Conservation (phyloP, 2,113 vertebrate genomes). For the Lamprotornis superbus region DNA sequence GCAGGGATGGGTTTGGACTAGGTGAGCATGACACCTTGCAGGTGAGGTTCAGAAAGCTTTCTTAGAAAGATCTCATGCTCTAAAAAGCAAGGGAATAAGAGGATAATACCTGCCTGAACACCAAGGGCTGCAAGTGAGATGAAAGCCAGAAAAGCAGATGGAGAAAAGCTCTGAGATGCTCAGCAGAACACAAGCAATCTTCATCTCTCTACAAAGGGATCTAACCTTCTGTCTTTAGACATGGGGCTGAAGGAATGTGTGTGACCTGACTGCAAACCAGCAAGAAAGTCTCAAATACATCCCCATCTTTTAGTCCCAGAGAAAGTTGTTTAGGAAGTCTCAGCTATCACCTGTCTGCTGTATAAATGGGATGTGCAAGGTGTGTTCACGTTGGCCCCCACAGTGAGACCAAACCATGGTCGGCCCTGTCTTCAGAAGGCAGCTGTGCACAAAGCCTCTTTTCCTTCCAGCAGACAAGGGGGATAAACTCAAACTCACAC, state of each 20-base stretch:
- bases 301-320: neutral
- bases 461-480: neutral
- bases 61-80: neutral
- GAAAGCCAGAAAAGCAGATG: neutral
- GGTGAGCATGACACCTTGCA: neutral
- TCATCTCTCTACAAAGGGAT: neutral
- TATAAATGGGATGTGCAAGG: neutral
- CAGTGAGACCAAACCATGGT: neutral
- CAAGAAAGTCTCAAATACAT: neutral
- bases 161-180: neutral
- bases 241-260: neutral
- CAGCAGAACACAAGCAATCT: neutral
- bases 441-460: neutral
- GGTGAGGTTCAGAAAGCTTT: neutral
- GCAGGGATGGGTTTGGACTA: neutral
- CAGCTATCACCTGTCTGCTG: neutral
- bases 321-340: neutral
- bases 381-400: too few relatives aligned
- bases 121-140: neutral
- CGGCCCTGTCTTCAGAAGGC: neutral
- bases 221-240: neutral
- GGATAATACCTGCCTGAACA: neutral
- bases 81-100: neutral
- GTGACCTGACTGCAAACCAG: neutral
- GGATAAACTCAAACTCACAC: neutral